Conservation (phyloP, 2,888 invertebrate species). For the Oscheius sp. region DNA sequence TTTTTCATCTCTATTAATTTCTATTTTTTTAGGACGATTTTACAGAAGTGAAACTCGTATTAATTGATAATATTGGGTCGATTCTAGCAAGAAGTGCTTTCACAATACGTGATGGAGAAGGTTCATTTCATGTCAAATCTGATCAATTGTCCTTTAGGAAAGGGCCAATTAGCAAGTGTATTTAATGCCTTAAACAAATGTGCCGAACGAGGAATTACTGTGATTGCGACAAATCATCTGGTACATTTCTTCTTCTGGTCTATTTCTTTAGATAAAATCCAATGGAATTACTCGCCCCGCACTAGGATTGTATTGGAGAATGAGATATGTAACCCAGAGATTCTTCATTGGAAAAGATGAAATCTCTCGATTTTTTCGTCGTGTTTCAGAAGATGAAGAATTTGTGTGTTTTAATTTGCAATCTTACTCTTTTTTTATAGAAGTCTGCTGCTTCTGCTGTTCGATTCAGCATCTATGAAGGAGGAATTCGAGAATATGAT, state of each 20-base stretch:
- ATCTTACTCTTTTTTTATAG: too few relatives aligned
- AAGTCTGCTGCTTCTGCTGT: background rate
- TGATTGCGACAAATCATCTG: conserved; percentile 42
- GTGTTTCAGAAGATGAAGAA: background rate
- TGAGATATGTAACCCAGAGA: background rate
- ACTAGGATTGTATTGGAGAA: conserved; percentile 4
- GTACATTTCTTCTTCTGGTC: conserved; percentile 19
- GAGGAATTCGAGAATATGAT: background rate
- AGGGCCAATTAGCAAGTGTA: background rate
- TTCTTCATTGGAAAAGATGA: conserved; percentile 2
- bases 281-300: background rate
- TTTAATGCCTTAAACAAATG: conserved; percentile 14
- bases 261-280: background rate
- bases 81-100: conserved; percentile 6
- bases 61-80: conserved; percentile 28
- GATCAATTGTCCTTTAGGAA: conserved; percentile 10
- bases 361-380: background rate
- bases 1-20: background rate
- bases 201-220: conserved; percentile 26
- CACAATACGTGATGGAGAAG: background rate
- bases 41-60: background rate
- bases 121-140: background rate
- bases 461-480: background rate
- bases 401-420: conserved; percentile 17
- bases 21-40: background rate